These are phyloP conservation scores for Mesoligia furuncula DNA, from an alignment of 2,888 invertebrate species.

Conservation along the genomic window DNA sequence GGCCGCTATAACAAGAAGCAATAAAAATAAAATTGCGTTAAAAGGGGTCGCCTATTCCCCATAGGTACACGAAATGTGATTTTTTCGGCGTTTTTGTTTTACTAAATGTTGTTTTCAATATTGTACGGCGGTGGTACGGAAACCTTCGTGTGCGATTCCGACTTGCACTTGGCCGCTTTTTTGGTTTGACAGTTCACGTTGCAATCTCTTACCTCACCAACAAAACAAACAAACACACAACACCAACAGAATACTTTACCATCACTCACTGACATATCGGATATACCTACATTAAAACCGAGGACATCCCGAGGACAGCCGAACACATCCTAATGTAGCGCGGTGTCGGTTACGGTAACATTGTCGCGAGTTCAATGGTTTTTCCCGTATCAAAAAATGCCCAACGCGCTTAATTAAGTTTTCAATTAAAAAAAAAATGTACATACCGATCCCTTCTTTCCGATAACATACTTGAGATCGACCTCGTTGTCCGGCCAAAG, in stretches of 20 bases:
- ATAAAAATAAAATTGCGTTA: no score
- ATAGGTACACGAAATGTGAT: not conserved
- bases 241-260: no score
- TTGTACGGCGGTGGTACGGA: not conserved
- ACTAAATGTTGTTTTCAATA: not conserved
- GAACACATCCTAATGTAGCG: no score
- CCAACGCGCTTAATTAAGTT: no score
- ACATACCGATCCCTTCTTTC: slow-evolving; percentile 87
- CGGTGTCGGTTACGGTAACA: no score
- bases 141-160: not conserved
- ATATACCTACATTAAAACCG: no score
- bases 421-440: not conserved
- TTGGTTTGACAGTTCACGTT: not conserved
- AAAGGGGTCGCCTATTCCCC: not conserved
- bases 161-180: not conserved
- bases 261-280: no score
- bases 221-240: not conserved
- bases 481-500: slow-evolving; percentile 89
- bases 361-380: no score
- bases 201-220: not conserved
- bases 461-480: slow-evolving; percentile 83
- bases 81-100: not conserved
- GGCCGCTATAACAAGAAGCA: no score
- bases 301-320: no score
- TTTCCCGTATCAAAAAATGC: no score